Conservation (phyloP, 64 coral and sea anemone genomes). For the Dendrophyllia cribrosa region DNA sequence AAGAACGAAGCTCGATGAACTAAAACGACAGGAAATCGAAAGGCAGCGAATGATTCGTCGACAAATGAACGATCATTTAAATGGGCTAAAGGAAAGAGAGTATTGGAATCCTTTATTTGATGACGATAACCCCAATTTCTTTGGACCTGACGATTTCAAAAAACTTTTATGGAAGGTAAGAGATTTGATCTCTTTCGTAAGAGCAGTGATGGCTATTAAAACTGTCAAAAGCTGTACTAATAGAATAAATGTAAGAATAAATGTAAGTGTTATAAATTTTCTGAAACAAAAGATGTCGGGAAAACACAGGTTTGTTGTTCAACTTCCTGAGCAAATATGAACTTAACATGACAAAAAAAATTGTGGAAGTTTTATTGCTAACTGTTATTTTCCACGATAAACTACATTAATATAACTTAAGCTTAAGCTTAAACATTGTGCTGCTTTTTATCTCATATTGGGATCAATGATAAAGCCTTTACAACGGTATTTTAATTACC, state of each 20-base stretch:
- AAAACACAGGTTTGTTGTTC: background rate
- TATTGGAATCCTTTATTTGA: slow-evolving; percentile 98
- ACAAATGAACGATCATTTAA: slow-evolving; percentile 94
- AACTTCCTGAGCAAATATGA: background rate
- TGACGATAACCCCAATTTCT: slow-evolving; percentile 97
- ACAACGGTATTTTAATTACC: no score
- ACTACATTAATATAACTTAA: background rate
- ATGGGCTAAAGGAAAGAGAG: slow-evolving; percentile 92
- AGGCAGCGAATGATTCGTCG: slow-evolving; percentile 84
- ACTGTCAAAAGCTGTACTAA: background rate
- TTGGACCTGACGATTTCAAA: slow-evolving; percentile 95
- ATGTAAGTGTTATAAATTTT: background rate
- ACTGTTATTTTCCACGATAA: background rate
- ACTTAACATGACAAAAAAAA: background rate
- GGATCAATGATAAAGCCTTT: no score
- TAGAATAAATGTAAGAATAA: background rate
- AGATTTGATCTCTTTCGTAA: background rate
- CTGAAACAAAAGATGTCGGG: background rate
- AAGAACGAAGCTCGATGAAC: slow-evolving; percentile 88
- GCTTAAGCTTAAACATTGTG: no score
- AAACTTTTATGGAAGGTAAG: slow-evolving; percentile 90
- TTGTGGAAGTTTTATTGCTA: background rate
- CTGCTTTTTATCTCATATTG: no score
- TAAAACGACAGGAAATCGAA: slow-evolving; percentile 97
- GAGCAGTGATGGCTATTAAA: background rate